These are phyloP conservation scores for Spizaetus ornatus DNA, from an alignment of 2,113 vertebrate species.

Conservation along the genomic window DNA sequence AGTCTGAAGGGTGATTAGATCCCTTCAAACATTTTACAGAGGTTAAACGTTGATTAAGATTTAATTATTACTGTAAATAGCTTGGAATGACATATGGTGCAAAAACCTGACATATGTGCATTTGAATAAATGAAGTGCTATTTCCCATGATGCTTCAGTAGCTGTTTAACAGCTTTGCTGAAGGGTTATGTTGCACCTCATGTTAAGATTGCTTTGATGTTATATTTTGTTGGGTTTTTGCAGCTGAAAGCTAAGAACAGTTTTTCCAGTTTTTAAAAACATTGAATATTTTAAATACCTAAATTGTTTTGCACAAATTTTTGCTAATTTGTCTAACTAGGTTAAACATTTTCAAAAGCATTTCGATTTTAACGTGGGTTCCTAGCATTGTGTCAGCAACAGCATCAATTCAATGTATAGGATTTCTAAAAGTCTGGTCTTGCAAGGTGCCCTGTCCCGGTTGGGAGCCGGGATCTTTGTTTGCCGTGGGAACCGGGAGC, in stretches of 20 bases:
- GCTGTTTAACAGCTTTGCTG: constrained; percentile 87
- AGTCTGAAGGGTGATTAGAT: constrained; percentile 90
- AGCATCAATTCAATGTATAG: neutral
- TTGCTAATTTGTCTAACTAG: constrained; percentile 87
- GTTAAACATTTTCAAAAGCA: constrained; percentile 84
- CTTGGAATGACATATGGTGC: constrained; percentile 94
- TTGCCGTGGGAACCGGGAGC: neutral
- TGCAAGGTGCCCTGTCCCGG: neutral
- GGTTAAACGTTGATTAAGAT: constrained; percentile 96
- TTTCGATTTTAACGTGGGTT: constrained; percentile 77
- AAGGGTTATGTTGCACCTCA: constrained; percentile 88
- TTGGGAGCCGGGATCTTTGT: neutral
- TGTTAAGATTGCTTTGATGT: constrained; percentile 86
- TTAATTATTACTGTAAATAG: constrained; percentile 98
- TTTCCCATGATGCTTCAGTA: constrained; percentile 86
- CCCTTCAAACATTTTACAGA: constrained; percentile 90
- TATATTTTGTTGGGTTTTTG: constrained; percentile 87
- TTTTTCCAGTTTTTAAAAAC: constrained; percentile 86
- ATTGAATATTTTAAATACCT: constrained; percentile 88
- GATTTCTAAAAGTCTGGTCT: neutral
- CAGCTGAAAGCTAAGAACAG: constrained; percentile 86
- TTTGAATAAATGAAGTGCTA: constrained; percentile 90
- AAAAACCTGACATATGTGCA: constrained; percentile 95
- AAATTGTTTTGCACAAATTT: constrained; percentile 86
- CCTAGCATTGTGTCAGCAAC: constrained; percentile 75